phyloP scores from a whole-genome alignment of 2,113 vertebrate genomes.

The Ailurus styani region DNA sequence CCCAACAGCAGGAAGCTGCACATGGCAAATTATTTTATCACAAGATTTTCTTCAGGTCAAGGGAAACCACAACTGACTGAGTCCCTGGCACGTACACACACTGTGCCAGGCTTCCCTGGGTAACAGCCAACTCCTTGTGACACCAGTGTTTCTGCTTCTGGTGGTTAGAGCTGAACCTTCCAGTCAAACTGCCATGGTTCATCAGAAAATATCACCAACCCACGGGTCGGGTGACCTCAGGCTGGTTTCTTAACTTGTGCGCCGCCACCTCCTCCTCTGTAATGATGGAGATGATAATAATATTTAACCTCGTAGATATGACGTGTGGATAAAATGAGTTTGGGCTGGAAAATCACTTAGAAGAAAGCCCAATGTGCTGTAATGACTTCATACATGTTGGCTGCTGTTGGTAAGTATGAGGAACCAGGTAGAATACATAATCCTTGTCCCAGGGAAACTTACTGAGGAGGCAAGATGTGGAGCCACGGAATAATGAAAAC shows the following conservation, averaged over 20 bases:
- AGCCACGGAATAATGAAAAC: neutral
- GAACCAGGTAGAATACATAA: neutral
- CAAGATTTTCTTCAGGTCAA: neutral
- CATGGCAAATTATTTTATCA: neutral
- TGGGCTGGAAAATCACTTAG: neutral
- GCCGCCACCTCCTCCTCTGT: neutral
- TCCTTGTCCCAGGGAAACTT: neutral
- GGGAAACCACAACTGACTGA: neutral
- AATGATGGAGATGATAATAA: neutral
- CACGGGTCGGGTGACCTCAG: neutral
- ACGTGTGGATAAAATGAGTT: neutral
- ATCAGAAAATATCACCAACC: neutral
- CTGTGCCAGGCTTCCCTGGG: neutral
- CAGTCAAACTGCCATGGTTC: no score
- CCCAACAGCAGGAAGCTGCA: neutral
- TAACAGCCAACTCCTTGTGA: neutral
- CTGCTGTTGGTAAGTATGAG: neutral
- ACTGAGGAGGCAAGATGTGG: neutral
- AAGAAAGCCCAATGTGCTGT: neutral
- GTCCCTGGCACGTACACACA: neutral
- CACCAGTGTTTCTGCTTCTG: neutral
- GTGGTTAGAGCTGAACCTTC: neutral
- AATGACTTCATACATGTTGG: neutral
- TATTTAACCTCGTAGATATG: neutral
- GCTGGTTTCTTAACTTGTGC: neutral